Percentiles rank a stretch among this genome's conserved stretches.
Evolutionary conservation across 2,113 vertebrate species (phyloP).

Genomic region (Cyanocitta stelleri): DNA sequence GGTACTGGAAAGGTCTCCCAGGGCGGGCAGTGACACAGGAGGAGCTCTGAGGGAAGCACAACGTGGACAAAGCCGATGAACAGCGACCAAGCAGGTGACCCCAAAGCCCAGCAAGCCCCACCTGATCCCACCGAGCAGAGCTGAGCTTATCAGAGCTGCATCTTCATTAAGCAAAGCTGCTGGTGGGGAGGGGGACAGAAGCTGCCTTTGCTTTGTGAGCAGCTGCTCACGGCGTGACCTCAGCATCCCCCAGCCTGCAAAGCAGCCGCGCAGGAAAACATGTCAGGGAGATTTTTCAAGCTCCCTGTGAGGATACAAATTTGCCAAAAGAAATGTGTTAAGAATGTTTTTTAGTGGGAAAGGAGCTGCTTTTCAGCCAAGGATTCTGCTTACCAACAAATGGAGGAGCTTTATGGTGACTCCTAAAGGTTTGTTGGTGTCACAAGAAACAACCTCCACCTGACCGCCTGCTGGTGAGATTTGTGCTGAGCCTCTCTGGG

Average conservation of each 20-base stretch:
- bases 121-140: not conserved
- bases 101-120: not conserved
- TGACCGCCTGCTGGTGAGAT: rapidly evolving
- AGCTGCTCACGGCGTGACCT: not conserved
- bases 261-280: not conserved
- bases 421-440: not conserved
- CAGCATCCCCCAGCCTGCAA: not conserved
- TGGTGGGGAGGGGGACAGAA: not conserved
- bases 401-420: not conserved
- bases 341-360: not conserved
- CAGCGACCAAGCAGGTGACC: not conserved
- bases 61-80: rapidly evolving
- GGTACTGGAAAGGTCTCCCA: not conserved
- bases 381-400: not conserved
- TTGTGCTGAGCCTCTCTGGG: not conserved
- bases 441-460: not conserved
- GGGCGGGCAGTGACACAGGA: not conserved
- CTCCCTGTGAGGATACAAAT: not conserved
- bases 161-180: not conserved
- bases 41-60: not conserved
- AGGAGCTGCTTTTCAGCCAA: not conserved
- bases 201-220: not conserved
- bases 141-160: not conserved
- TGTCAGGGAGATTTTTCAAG: not conserved
- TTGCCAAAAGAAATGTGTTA: constrained; percentile 10